Evolutionary conservation across 2,113 vertebrate genomes (phyloP), one percentile per base, ranked within the genome.

Genomic region (Pandion haliaetus): DNA sequence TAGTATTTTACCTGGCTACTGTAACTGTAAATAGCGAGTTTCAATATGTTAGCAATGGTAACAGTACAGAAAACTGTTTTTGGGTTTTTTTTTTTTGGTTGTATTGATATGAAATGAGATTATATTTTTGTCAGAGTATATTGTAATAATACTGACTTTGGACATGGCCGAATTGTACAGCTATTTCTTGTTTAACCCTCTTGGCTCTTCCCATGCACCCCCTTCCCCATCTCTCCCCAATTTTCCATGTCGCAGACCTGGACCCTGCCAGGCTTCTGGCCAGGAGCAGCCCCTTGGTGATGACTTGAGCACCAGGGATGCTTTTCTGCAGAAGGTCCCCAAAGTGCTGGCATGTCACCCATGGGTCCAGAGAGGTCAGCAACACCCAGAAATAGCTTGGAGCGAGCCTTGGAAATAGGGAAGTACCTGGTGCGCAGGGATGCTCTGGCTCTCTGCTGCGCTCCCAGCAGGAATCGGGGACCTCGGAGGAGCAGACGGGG

Each of bases 41-140:
- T 96, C 95, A 29, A 93, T 93, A 94, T 88, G 91, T 98, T 93
- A 97, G 97, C 96, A 26, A 97, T 97, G 97, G 92, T 96, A 97
- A 97, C 97, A 97, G 98, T 96, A 96, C 97, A 96, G 95, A 98
- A 98, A 98, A 97, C 94, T 96, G 96, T 38, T 90, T 38, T 65
- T 47, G 14, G 21, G 38, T 9, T 32, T 44, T 82, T 40, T 61
- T 58, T 47, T 73, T 95, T 91, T 95, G 65, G 97, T 98, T 98
- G 98, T 98, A 98, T 98, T 98, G 98, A 96, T 98, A 98, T 97
- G 98, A 98, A 98, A 98, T 98, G 98, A 98, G 98, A 98, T 98
- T 98, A 83, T 98, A 98, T 98, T 98, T 98, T 98, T 98, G 98
- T 98, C 98, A 98, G 97, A 98, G 98, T 98, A 98, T 98, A 98